These are phyloP conservation scores for Polietes domitor DNA, from an alignment of 2,888 invertebrate species.

Conservation along the genomic window DNA sequence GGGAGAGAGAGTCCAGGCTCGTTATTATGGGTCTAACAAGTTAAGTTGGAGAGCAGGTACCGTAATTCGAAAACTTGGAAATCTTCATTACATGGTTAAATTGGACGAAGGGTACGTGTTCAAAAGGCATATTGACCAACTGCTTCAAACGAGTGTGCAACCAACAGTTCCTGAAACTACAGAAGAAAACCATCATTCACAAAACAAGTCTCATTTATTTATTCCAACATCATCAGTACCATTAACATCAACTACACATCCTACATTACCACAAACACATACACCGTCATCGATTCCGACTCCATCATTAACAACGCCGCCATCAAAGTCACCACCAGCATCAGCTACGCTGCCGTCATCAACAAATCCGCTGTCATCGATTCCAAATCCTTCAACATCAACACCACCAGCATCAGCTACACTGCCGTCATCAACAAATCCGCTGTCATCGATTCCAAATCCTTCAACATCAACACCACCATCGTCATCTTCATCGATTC, in stretches of 20 bases:
- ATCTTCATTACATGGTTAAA: constrained; percentile 33
- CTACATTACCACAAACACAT: too few relatives aligned
- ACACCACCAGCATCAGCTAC: background rate
- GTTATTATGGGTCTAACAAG: constrained; percentile 31
- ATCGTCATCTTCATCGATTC: background rate
- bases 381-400: background rate
- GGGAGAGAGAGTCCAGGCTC: constrained; percentile 23
- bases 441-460: background rate
- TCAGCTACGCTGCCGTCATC: background rate
- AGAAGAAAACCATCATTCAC: too few relatives aligned
- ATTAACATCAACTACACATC: too few relatives aligned
- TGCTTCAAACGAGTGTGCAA: constrained; percentile 2
- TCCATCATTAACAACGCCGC: background rate
- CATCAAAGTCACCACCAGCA: background rate
- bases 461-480: background rate
- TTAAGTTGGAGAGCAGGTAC: constrained; percentile 1
- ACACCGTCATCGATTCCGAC: too few relatives aligned
- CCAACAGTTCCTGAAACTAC: background rate
- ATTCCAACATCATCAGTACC: too few relatives aligned
- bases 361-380: background rate
- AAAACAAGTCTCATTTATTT: too few relatives aligned
- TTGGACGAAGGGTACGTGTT: constrained; percentile 15
- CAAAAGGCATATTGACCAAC: constrained; percentile 31
- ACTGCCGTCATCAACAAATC: background rate
- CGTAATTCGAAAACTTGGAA: background rate